These are phyloP conservation scores for Laterallus jamaicensis DNA, from an alignment of 2,113 vertebrate species.

Conservation along the genomic window DNA sequence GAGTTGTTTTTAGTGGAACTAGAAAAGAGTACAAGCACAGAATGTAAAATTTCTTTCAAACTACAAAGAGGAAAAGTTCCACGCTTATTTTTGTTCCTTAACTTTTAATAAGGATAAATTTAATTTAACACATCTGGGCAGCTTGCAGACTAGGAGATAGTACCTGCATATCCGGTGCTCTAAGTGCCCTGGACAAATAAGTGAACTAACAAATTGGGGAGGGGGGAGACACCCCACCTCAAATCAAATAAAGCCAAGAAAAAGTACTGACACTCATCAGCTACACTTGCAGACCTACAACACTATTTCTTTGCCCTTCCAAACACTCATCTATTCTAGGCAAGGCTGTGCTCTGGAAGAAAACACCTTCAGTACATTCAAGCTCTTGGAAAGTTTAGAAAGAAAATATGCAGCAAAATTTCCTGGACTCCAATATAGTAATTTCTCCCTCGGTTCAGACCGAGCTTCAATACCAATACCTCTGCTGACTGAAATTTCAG, in stretches of 20 bases:
- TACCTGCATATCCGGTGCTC: background rate
- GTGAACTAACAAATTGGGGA: background rate
- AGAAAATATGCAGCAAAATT: background rate
- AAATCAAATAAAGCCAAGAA: background rate
- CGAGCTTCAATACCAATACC: background rate
- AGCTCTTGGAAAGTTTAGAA: background rate
- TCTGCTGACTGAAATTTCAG: background rate
- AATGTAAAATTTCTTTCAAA: background rate
- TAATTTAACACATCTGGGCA: background rate
- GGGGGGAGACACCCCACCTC: background rate
- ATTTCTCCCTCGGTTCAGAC: background rate
- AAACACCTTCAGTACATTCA: background rate
- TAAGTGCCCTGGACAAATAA: background rate
- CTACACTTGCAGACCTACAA: background rate
- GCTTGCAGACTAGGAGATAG: background rate
- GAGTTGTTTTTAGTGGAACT: background rate
- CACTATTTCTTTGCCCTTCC: background rate
- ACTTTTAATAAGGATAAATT: background rate
- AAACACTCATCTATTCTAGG: background rate
- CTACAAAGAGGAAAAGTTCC: background rate
- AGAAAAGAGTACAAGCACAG: background rate
- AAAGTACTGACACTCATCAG: background rate
- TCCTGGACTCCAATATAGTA: background rate
- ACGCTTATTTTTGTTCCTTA: background rate
- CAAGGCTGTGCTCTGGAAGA: background rate